Base-by-base conservation (phyloP, 1,140 invertebrate genomes). In the Hylyphantes graminicola region DNA sequence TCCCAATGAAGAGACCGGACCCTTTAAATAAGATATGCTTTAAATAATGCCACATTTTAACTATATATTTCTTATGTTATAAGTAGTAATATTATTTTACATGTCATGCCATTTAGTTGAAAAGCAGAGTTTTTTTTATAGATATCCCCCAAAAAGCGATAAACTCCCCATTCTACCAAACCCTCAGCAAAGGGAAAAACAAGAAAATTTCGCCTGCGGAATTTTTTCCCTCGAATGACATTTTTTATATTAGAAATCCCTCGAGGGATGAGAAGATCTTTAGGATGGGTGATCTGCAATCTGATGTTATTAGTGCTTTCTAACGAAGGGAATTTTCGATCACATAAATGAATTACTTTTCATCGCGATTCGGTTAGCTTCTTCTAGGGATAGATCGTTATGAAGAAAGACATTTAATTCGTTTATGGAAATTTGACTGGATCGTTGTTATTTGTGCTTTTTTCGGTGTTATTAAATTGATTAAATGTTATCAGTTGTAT, bases 231-330 rank as follows among this genome's bases (percentile, higher is more conserved):
- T 63, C 9, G 13, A 7, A 8, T 70, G 11, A 12, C 17, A 50
- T 50, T 51, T 76, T 76, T 63, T 76, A 19, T 54, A 19, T 59
- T 17, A 51, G 15, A 70, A 70, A 53, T 59, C 12, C 54, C 77
- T 55, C 77, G 19, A 70, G 77, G 65, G 65, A 70, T 35, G 35
- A n/a, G 48, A 17, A 17, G 48, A 64, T 51, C 53, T 64, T 61
- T 50, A 17, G 76, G 76, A 64, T 63, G 74, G 74, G 74, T 7
- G 35, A 51, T 11, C 54, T 54, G 9, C 54, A 80, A 80, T 59
- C 77, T 80, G 77, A 80, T 68, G 68, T 80, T 67, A 80, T 80
- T 80, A 80, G 77, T 59, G 15, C 54, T 35, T 12, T 50, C 65
- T 67, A 78, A 78, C 51, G 76, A 67, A 78, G 8, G 61, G 54